Base-by-base conservation (phyloP, 2,797 vertebrate genomes). In the Schizopygopsis pylzovi region DNA sequence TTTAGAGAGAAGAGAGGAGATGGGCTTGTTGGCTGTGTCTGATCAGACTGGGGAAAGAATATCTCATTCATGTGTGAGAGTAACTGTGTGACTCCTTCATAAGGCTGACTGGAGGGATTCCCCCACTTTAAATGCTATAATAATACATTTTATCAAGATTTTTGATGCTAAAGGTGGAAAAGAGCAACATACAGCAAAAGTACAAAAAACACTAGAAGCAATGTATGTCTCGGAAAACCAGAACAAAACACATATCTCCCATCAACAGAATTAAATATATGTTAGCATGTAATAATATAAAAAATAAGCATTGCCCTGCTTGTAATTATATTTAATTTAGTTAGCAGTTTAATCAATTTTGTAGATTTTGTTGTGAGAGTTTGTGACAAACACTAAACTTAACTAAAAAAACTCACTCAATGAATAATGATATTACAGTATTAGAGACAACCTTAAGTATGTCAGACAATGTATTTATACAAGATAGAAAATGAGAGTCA, bases 61-160 rank as follows among this genome's bases (percentile, higher is more conserved):
- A 39, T 85, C 82, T 85, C 45, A 86, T 81, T 86, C 78, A 80
- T 82, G 67, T 83, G 6, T 75, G 25, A 83, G 82, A 76, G 80
- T 85, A 86, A 85, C 41, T 68, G 70, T 78, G 49, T 83, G 22
- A 67, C 20, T 47, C 78, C 70, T 52, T 41, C 15, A 49, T 71
- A 61, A 59, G 12, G 54, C 67, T 84, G 77, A 80, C 25, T 76
- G 52, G 59, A 76, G 25, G 77, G 37, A 76, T 84, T 84, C 71
- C 76, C 45, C 13, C 47, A 75, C 18, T 52, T 47, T 82, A 61
- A 54, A 79, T 47, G 72, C 49, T 2, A 25, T 33, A 79, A 41
- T 49, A 18, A 54, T 54, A 54, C 0, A 54, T 54, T 18, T 54
- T 18, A 54, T 54, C 28, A 37, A 54, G 49, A 2, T 22, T 54